Base-by-base conservation (phyloP, 2,888 invertebrate species). In the Carcina quercana region DNA sequence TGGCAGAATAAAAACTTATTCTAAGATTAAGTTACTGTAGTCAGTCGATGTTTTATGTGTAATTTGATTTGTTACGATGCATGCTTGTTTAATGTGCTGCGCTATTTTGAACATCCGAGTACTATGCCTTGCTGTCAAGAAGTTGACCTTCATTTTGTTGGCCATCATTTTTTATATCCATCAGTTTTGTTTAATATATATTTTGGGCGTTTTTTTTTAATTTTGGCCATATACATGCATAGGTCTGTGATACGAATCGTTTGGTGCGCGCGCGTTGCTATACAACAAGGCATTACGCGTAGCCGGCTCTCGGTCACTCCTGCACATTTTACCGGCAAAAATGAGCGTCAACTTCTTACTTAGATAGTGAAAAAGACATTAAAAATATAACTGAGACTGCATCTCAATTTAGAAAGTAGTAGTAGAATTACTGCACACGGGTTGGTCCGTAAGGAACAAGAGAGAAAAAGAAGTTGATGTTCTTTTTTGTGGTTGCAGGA, bases 111-210 rank as follows among this genome's bases (percentile, higher is more conserved):
- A 71, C 61, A 74, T 72, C n/a, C 68, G 68, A 75, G 63, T 83
- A 74, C 65, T 79, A 76, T 85, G 85, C 85, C 85, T 85, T 86
- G 88, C 88, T 89, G 89, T 92, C 92, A 92, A 93, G 93, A 93
- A 94, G 93, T 94, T 94, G 93, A 94, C 93, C 92, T 92, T 93
- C 93, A 92, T 93, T 93, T 91, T 88, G 91, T 91, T 90, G 90
- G 91, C 92, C 90, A 91, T 91, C 90, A 89, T 90, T 90, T 88
- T 87, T 88, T 88, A 84, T 87, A 85, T 86, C 76, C 79, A 80
- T 82, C 71, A 71, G 71, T 82, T 78, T 79, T 71, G 68, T 82
- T 80, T 80, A 6, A 24, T 24, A 74, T 79, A 69, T 80, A 73
- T 83, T 75, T 78, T 76, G 79, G 73, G 72, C 80, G 63, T 64